Evolutionary conservation across 2,797 vertebrate genomes (phyloP), one percentile per base, ranked within the genome.

Genomic region (Percopsis omiscomaycus): DNA sequence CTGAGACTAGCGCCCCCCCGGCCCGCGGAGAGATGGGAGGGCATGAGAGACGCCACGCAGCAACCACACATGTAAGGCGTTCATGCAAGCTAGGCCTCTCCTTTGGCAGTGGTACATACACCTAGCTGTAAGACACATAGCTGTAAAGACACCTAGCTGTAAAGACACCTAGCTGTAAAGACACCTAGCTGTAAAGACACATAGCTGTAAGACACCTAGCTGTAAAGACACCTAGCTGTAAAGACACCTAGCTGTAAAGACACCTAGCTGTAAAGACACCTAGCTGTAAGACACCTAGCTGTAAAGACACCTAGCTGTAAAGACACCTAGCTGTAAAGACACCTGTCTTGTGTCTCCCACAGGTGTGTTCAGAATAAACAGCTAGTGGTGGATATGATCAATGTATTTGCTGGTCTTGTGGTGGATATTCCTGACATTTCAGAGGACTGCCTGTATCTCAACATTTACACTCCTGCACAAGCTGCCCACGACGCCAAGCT

Each of bases 391-490:
- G 37, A 73, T 0, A 0, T 86, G 1, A 0, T 76, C 0, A 1
- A 69, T 0, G 2, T 9, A 8, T 0, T 81, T 0, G n/a, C 10
- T 11, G 0, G 0, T 8, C 0, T 49, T 0, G 0, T 3, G 2
- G 1, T 5, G 14, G 72, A 84, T 0, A 0, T 82, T 11, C 84
- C 85, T 37, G 78, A 47, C 1, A 30, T 91, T 61, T 93, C 92
- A 27, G 92, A 93, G 64, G 91, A 93, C 80, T 93, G 92, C 42
- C 88, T 93, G 55, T 93, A 93, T 78, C 88, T 93, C 55, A 92
- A 93, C 55, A 86, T 93, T 59, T 93, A 90, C 79, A 89, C 87
- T 29, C 90, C 92, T 60, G 88, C 85, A 45, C 83, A 79, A 59
- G 83, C 83, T 74, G 55, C 67, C 47, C 65, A 53, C n/a, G 42